Conservation (phyloP, 37 sponge, comb jelly and placozoan genomes). For the Lycopodina hypogea region DNA sequence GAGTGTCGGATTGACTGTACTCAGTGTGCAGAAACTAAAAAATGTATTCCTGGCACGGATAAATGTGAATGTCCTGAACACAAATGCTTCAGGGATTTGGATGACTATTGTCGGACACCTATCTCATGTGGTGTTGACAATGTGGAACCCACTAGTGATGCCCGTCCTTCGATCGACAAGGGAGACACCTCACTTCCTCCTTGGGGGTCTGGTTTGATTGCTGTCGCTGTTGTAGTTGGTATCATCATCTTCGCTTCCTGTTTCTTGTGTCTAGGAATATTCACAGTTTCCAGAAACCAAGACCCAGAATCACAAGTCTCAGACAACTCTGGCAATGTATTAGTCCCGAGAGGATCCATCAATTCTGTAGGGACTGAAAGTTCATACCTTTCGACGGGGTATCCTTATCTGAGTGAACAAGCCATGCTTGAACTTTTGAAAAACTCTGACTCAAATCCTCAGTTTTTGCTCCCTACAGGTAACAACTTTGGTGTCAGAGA, state of each 20-base stretch:
- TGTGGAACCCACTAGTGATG: too few relatives aligned
- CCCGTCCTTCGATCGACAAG: too few relatives aligned
- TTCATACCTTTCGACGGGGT: background rate
- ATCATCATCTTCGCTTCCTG: conserved; percentile 57
- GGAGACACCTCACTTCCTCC: conserved; percentile 4
- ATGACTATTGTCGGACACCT: too few relatives aligned
- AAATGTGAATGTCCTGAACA: too few relatives aligned
- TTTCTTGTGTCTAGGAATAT: conserved; percentile 41
- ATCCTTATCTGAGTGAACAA: conserved; percentile 12
- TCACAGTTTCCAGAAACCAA: background rate
- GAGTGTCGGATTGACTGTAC: conserved; percentile 10
- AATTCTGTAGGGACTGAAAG: background rate
- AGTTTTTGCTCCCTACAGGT: too few relatives aligned
- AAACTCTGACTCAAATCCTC: background rate
- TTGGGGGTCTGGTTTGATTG: conserved; percentile 57
- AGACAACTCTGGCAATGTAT: conserved; percentile 10
- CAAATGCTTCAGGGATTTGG: too few relatives aligned
- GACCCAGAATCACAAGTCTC: background rate
- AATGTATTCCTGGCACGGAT: background rate
- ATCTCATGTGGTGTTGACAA: too few relatives aligned
- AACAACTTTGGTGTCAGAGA: background rate
- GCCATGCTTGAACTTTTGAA: conserved; percentile 21
- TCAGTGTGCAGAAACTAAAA: background rate
- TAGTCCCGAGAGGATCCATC: background rate
- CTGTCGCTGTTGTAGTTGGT: conserved; percentile 53